Evolutionary conservation across 2,888 invertebrate species (phyloP), one percentile per base, ranked within the genome.

Genomic region (Mythimna impura): DNA sequence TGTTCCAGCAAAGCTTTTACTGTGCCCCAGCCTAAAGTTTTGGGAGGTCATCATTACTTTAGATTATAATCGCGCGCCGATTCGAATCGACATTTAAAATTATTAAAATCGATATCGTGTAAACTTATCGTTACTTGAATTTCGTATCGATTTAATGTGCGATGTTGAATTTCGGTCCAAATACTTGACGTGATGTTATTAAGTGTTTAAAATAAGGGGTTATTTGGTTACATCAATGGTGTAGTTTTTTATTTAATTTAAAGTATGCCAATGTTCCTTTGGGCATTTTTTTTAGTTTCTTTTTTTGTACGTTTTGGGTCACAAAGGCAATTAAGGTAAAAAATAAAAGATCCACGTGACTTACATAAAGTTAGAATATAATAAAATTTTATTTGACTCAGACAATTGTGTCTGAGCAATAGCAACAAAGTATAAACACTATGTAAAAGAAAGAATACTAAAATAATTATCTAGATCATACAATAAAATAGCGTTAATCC

Each of bases 11-110:
- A 9, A 73, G 52, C 78, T 63, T 75, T 75, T 17, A 1, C 30
- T 82, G 64, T 65, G 36, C 36, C 22, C 17, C 2, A 9, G n/a
- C 80, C 30, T 84, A 77, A 82, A 64, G 78, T 78, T 71, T 87
- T 86, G 89, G 90, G 88, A 87, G 90, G 88, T 87, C 88, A 89
- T 90, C 87, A 89, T 87, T 88, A 88, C 85, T 91, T 89, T 80
- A 86, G 88, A 89, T 91, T 89, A 90, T 88, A 91, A 91, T 86
- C 86, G 85, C 80, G 84, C 89, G 86, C 86, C 88, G 82, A 87
- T 87, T 86, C 84, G 83, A 88, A 87, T 88, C 89, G 89, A 89
- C 87, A 88, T 89, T 88, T 85, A 85, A 86, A 84, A 86, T 86
- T 89, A 82, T 89, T 86, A 81, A 86, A 88, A 86, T 86, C 89